Percentiles rank a stretch among this genome's conserved stretches.
These are phyloP conservation scores for Podabrus alpinus DNA, from an alignment of 2,888 invertebrate genomes.

Conservation along the genomic window DNA sequence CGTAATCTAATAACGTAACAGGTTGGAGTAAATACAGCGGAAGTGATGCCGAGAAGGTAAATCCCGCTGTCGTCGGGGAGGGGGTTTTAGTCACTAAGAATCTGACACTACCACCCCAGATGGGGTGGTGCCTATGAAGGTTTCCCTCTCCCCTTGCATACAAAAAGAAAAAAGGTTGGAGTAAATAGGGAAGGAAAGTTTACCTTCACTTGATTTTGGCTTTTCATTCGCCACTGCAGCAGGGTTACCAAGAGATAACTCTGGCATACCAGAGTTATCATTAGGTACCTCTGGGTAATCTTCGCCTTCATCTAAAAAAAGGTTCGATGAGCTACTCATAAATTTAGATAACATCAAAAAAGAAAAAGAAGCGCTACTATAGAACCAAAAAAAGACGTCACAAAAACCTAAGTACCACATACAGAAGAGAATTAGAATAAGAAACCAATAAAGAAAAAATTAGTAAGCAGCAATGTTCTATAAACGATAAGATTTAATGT, in stretches of 20 bases:
- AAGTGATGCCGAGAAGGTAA: no score
- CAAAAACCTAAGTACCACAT: neutral
- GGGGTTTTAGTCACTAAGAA: no score
- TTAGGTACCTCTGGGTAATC: neutral
- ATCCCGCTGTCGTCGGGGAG: no score
- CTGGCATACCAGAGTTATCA: neutral
- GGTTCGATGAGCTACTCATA: neutral
- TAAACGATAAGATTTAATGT: no score
- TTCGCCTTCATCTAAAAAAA: neutral
- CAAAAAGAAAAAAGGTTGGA: no score
- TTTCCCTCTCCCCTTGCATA: no score
- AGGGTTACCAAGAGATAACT: neutral
- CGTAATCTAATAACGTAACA: neutral
- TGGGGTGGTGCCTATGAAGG: no score
- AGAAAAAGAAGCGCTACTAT: neutral
- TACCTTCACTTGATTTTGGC: conserved; percentile 21
- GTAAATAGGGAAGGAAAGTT: neutral
- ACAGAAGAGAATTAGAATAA: neutral
- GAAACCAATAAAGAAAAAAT: neutral
- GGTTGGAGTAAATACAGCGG: neutral
- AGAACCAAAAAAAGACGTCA: neutral
- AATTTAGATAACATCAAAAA: neutral
- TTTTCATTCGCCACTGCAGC: neutral
- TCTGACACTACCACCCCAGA: no score
- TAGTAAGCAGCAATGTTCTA: neutral